These are phyloP conservation scores for Latheticus oryzae DNA, from an alignment of 2,888 invertebrate genomes.

Conservation along the genomic window DNA sequence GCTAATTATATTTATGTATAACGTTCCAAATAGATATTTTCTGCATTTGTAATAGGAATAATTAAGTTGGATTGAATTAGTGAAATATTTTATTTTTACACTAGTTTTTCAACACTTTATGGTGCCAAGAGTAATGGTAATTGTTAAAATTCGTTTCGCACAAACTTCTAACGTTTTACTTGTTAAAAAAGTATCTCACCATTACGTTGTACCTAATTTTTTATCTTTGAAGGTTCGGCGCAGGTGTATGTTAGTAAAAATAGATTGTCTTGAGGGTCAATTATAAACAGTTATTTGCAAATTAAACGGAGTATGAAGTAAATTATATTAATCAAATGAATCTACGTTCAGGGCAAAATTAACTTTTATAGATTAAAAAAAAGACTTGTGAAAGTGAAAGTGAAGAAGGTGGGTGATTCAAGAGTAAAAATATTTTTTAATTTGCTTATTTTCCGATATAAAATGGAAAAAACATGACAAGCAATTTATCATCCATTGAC, in stretches of 20 bases:
- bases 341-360: constrained; percentile 12
- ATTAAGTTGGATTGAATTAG: too few relatives aligned
- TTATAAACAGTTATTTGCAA: constrained; percentile 32
- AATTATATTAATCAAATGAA: too few relatives aligned
- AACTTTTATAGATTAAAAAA: constrained; percentile 15
- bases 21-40: too few relatives aligned
- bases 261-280: constrained; percentile 24
- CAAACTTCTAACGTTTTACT: constrained; percentile 12
- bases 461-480: too few relatives aligned
- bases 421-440: too few relatives aligned
- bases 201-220: constrained; percentile 22
- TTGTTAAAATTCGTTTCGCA: constrained; percentile 19
- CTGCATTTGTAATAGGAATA: too few relatives aligned
- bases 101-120: too few relatives aligned
- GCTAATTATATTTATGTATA: too few relatives aligned
- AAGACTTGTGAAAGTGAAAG: constrained; percentile 17
- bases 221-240: not conserved
- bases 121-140: too few relatives aligned
- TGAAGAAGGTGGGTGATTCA: constrained; percentile 15
- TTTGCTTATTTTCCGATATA: too few relatives aligned
- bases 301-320: constrained; percentile 21
- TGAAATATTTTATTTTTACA: too few relatives aligned
- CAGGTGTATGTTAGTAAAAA: constrained; percentile 25
- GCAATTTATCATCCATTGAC: too few relatives aligned
- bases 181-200: constrained; percentile 12